Conservation (phyloP, 2,888 invertebrate genomes). For the Schizaphis graminum region DNA sequence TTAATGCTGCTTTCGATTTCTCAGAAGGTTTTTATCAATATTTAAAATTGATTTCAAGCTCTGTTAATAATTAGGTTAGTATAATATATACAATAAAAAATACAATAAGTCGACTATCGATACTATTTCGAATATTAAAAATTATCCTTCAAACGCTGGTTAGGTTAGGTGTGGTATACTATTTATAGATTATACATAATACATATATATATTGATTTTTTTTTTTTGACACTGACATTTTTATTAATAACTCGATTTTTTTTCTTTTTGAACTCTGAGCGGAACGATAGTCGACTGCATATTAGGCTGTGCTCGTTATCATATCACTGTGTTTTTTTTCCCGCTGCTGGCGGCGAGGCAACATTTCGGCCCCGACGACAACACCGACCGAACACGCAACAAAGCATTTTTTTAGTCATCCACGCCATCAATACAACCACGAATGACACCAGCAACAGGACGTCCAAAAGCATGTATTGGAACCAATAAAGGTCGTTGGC, state of each 20-base stretch:
- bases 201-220: not conserved
- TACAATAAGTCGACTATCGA: not conserved
- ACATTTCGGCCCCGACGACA: not conserved
- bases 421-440: not conserved
- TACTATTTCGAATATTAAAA: not conserved
- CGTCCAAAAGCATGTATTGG: slow-evolving; percentile 69
- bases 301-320: not conserved
- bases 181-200: too few species aligned
- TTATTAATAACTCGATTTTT: not conserved
- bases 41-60: too few species aligned
- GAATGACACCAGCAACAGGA: slow-evolving; percentile 64
- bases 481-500: slow-evolving; percentile 69
- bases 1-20: too few species aligned
- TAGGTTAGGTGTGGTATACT: too few species aligned
- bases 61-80: too few species aligned
- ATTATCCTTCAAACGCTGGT: not conserved
- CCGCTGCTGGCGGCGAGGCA: not conserved
- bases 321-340: not conserved
- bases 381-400: not conserved
- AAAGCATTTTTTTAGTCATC: not conserved
- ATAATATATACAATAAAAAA: too few species aligned
- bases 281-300: not conserved
- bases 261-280: not conserved
- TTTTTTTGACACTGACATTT: not conserved
- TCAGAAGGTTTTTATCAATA: too few species aligned